Evolutionary conservation across 2,113 vertebrate species (phyloP).

Genomic region (Enhydra lutris): DNA sequence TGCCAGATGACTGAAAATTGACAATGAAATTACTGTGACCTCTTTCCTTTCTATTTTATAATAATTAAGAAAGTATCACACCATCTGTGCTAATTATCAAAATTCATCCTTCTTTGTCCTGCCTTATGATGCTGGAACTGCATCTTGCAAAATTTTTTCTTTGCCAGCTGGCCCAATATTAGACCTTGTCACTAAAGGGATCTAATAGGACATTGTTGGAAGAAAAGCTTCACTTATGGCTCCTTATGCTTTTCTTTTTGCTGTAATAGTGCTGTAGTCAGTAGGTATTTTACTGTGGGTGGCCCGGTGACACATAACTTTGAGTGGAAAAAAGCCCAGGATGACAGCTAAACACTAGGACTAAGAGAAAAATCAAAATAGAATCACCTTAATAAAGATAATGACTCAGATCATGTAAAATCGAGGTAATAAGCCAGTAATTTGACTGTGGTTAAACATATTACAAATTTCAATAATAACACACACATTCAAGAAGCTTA

Average conservation of each 20-base stretch:
- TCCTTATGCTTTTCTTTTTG: neutral
- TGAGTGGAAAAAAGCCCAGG: neutral
- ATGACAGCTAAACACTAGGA: neutral
- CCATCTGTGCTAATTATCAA: neutral
- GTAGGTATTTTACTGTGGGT: neutral
- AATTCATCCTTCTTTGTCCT: neutral
- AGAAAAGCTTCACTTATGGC: neutral
- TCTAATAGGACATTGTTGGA: neutral
- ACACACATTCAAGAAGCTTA: neutral
- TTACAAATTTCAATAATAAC: neutral
- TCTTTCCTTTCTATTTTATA: neutral
- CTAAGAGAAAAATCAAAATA: neutral
- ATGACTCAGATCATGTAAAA: neutral
- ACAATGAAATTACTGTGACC: neutral
- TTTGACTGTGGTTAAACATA: neutral
- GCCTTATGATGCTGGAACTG: neutral
- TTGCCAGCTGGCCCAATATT: neutral
- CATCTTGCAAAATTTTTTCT: neutral
- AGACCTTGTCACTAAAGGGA: neutral
- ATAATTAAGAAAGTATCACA: neutral
- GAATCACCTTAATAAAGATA: neutral
- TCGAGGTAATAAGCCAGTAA: neutral
- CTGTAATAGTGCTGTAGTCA: neutral
- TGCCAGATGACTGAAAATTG: neutral
- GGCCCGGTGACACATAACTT: neutral